These are phyloP conservation scores for Coremacera marginata DNA, from an alignment of 2,888 invertebrate species.

Conservation along the genomic window DNA sequence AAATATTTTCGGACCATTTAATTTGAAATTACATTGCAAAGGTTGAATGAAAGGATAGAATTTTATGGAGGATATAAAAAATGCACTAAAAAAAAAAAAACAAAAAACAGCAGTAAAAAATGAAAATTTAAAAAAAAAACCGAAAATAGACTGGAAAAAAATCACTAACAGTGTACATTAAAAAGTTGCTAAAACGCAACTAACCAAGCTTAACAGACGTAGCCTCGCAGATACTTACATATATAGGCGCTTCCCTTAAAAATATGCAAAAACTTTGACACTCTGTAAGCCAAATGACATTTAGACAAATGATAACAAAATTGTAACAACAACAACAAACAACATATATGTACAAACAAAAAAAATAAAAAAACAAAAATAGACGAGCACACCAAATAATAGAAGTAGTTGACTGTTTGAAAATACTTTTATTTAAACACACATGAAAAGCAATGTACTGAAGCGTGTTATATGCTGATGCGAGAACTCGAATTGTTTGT, in stretches of 20 bases:
- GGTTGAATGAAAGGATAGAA: constrained; percentile 27
- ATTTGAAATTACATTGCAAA: constrained; percentile 42
- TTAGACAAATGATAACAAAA: constrained; percentile 4
- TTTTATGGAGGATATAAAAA: constrained; percentile 35
- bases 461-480: not conserved
- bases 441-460: constrained; percentile 1
- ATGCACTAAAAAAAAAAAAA: constrained; percentile 9
- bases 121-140: not conserved
- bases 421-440: not conserved
- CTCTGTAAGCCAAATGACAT: not conserved
- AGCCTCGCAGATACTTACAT: not conserved
- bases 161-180: not conserved
- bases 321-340: not conserved
- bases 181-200: not conserved
- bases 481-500: no score
- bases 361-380: not conserved
- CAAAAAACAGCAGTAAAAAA: not conserved
- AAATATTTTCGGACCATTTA: constrained; percentile 44
- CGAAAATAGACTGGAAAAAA: not conserved
- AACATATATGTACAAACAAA: not conserved
- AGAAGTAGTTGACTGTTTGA: not conserved
- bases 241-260: not conserved
- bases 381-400: not conserved
- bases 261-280: constrained; percentile 1
- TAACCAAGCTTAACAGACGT: not conserved